phyloP scores from a whole-genome alignment of 2,113 vertebrate species.

The Rhea pennata region DNA sequence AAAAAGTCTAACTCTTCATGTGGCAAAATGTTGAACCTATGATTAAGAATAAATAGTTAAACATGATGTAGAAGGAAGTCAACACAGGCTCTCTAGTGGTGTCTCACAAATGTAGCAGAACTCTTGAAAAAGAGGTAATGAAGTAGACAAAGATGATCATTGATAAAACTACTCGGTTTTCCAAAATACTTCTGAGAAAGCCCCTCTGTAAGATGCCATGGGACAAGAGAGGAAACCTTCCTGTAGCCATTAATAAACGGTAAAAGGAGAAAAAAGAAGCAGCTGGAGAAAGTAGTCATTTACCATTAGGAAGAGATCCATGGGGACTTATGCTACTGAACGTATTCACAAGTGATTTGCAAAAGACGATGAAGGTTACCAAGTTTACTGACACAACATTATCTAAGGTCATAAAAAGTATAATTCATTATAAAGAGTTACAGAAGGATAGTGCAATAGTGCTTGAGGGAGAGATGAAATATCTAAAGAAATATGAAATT shows the following conservation, averaged over 20 bases:
- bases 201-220: accelerated
- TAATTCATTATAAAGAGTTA: neutral
- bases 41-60: neutral
- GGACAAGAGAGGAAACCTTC: neutral
- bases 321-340: neutral
- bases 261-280: neutral
- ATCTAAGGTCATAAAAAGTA: neutral
- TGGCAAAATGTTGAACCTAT: neutral
- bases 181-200: neutral
- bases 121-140: neutral
- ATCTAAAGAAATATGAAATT: neutral
- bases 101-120: neutral
- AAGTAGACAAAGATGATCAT: neutral
- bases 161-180: neutral
- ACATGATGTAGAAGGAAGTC: neutral
- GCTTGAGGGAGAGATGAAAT: neutral
- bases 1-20: neutral
- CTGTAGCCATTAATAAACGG: neutral
- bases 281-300: neutral
- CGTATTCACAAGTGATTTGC: neutral
- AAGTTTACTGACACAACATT: neutral
- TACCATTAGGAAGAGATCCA: neutral
- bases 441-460: neutral
- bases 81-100: neutral
- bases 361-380: neutral